Percentiles rank a stretch among this genome's conserved stretches.
These are phyloP conservation scores for Gymnarchus niloticus DNA, from an alignment of 2,113 vertebrate genomes.

Conservation along the genomic window DNA sequence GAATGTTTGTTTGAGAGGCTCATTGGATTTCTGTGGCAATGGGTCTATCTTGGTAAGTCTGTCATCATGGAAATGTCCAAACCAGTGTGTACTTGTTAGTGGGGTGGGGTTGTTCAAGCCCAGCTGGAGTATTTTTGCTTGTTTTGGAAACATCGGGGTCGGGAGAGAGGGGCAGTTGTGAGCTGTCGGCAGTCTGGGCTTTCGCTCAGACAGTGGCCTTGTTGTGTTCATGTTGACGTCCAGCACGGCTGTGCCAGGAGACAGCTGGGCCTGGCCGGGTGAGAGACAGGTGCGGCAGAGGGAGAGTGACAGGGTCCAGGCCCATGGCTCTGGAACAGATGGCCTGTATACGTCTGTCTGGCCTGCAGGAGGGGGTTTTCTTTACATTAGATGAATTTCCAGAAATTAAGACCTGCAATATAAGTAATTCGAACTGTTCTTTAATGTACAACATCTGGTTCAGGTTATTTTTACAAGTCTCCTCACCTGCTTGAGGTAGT, in stretches of 20 bases:
- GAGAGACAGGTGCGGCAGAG: constrained; percentile 54
- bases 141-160: not conserved
- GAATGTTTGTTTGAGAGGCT: not conserved
- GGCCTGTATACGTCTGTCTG: not conserved
- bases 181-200: constrained; percentile 40
- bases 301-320: constrained; percentile 5
- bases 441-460: not conserved
- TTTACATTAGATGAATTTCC: not conserved
- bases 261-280: constrained; percentile 54
- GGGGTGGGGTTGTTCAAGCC: not conserved
- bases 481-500: not conserved
- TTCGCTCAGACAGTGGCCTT: constrained; percentile 42
- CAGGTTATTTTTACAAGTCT: not conserved
- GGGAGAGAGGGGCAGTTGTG: not conserved
- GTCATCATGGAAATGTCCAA: not conserved
- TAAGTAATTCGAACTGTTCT: not conserved
- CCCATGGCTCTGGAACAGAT: not conserved
- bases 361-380: not conserved
- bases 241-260: constrained; percentile 25
- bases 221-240: constrained; percentile 38
- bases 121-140: not conserved
- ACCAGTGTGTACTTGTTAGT: not conserved
- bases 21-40: not conserved
- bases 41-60: not conserved
- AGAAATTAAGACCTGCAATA: not conserved